phyloP scores from a whole-genome alignment of 2,888 invertebrate species.

The Platerodrilus igneus region DNA sequence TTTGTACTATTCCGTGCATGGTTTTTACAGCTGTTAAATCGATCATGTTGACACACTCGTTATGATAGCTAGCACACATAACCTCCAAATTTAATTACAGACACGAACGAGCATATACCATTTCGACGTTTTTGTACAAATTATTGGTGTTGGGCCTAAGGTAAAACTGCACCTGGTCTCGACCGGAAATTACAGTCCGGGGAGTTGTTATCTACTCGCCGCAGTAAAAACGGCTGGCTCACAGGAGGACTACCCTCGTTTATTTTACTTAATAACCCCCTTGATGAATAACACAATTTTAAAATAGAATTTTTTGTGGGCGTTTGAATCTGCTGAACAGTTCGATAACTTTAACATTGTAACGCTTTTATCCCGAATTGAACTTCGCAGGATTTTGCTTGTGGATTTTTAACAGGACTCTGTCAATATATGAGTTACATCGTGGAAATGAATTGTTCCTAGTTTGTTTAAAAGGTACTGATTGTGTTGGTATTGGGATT shows the following conservation, averaged over 20 bases:
- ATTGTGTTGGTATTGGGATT: too few relatives aligned
- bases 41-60: too few relatives aligned
- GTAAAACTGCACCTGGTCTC: conserved; percentile 19
- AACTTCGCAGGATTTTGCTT: conserved; percentile 6
- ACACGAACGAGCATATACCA: conserved; percentile 14
- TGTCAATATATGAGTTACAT: too few relatives aligned
- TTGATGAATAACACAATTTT: conserved; percentile 1
- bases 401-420: conserved; percentile 9
- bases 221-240: conserved; percentile 5
- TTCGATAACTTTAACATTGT: conserved; percentile 6
- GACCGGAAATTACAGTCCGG: conserved; percentile 21
- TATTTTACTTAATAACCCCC: conserved; percentile 7
- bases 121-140: conserved; percentile 18
- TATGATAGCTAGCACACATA: too few relatives aligned
- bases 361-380: conserved; percentile 9
- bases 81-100: conserved; percentile 19
- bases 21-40: too few relatives aligned
- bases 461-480: too few relatives aligned
- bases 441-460: too few relatives aligned
- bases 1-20: too few relatives aligned
- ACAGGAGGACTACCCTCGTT: conserved; percentile 6
- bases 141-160: conserved; percentile 15
- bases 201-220: conserved; percentile 16
- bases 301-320: conserved; percentile 2
- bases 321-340: conserved; percentile 2